Evolutionary conservation across 2,113 vertebrate species (phyloP), one percentile per base, ranked within the genome.

Genomic region (Strix aluco): DNA sequence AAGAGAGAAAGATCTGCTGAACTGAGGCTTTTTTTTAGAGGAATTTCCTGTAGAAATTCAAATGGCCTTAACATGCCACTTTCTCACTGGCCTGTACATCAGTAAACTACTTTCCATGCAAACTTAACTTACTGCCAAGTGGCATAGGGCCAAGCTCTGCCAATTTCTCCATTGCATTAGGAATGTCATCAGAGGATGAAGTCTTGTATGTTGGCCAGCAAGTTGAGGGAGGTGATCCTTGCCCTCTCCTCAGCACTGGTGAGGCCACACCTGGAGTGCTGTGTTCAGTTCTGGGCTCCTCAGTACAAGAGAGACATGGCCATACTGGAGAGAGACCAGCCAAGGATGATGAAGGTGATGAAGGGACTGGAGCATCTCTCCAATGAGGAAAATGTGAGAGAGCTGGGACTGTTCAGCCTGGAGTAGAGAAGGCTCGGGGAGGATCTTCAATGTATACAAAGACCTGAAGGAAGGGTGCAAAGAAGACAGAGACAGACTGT

Each of bases 291-390:
- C 42, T 86, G 15, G 46, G 30, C 20, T 85, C 13, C 49, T 17
- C n/a, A 47, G 19, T 57, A 42, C 19, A 46, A 36, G 21, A 87
- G 9, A 67, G 13, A 22, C 3, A 6, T 10, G 7, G 44, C 7
- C 13, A 2, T 42, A 18, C 7, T 65, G n/a, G 40, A 66, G 29
- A 73, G 11, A 74, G 1, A 25, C 2, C 2, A 65, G 21, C 6
- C 20, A 70, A 81, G 38, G n/a, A 47, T 1, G 0, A 12, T 0
- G 1, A 52, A 74, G 9, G 17, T 55, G 21, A 13, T 57, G 58
- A 77, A 42, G n/a, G 8, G 7, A 27, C 40, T 70, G 49, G 26
- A 74, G 32, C 3, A 2, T 65, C 40, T 70, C 19, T 78, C 32
- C n/a, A 3, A 0, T 59, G 38, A 52, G 32, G 46, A 85, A 81